These are phyloP conservation scores for Elysia chlorotica DNA, from an alignment of 1,140 invertebrate genomes.

Conservation along the genomic window DNA sequence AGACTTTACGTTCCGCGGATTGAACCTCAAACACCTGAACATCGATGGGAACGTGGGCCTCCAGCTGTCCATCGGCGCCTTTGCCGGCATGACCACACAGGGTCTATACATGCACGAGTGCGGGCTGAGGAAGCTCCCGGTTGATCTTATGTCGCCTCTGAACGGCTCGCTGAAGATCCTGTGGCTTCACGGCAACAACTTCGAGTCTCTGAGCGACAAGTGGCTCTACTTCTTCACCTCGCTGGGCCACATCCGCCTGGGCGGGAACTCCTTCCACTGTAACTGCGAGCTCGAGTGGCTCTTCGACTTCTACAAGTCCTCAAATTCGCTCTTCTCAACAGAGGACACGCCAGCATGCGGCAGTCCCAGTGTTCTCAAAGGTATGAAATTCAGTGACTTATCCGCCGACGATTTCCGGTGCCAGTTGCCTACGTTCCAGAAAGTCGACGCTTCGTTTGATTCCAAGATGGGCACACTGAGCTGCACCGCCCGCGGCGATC, in stretches of 20 bases:
- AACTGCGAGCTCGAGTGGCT: constrained; percentile 59
- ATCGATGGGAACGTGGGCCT: constrained; percentile 58
- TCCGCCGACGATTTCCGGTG: constrained; percentile 54
- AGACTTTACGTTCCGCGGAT: constrained; percentile 56
- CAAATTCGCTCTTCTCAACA: constrained; percentile 42
- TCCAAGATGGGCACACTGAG: constrained; percentile 46
- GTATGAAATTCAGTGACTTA: constrained; percentile 44
- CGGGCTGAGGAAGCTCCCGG: constrained; percentile 43
- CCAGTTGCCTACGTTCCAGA: constrained; percentile 56
- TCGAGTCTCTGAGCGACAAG: constrained; percentile 43
- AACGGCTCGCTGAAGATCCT: constrained; percentile 53
- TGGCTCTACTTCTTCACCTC: constrained; percentile 50
- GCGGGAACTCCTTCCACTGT: constrained; percentile 57
- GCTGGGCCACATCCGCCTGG: constrained; percentile 53
- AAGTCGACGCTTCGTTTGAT: constrained; percentile 55
- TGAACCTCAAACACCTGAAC: constrained; percentile 56
- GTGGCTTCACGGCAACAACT: constrained; percentile 57
- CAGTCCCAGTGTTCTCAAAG: constrained; percentile 40
- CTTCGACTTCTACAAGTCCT: constrained; percentile 44
- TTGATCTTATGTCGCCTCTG: constrained; percentile 51
- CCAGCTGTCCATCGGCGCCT: constrained; percentile 47
- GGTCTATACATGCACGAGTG: constrained; percentile 58
- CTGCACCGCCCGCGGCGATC: constrained; percentile 56
- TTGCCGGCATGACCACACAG: constrained; percentile 50
- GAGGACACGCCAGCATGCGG: constrained; percentile 46